These are phyloP conservation scores for Neodiprion pinetum DNA, from an alignment of 1,140 invertebrate genomes.

Conservation along the genomic window DNA sequence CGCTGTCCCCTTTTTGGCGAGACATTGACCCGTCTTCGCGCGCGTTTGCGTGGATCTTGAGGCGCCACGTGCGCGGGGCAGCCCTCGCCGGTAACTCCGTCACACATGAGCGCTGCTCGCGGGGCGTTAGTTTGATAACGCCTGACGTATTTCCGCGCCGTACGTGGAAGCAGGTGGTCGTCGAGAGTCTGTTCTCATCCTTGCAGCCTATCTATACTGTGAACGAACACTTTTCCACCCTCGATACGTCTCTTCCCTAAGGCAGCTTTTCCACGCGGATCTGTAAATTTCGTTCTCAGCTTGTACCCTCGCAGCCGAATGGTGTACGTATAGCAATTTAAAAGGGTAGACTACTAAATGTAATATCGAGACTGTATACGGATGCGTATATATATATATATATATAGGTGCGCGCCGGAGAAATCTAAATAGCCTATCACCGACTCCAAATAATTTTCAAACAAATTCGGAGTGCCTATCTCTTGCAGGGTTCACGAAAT, in stretches of 20 bases:
- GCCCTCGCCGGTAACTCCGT: neutral
- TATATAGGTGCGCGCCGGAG: neutral
- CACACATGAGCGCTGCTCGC: neutral
- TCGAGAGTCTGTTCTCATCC: neutral
- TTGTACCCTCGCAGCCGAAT: too few relatives aligned
- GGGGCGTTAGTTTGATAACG: neutral
- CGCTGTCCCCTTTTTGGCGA: too few relatives aligned
- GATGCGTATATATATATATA: neutral
- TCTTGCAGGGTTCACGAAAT: too few relatives aligned
- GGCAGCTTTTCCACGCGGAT: too few relatives aligned
- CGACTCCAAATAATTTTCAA: neutral
- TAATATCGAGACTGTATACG: neutral
- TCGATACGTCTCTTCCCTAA: too few relatives aligned
- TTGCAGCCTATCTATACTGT: too few relatives aligned
- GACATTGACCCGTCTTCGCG: too few relatives aligned
- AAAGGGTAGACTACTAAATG: too few relatives aligned
- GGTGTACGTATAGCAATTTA: too few relatives aligned
- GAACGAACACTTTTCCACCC: too few relatives aligned
- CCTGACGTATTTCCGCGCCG: neutral
- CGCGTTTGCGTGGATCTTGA: neutral
- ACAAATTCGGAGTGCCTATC: too few relatives aligned
- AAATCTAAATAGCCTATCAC: neutral
- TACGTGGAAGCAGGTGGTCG: neutral
- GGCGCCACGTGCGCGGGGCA: constrained; percentile 2
- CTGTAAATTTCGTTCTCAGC: too few relatives aligned